Conservation (phyloP, 2,797 vertebrate genomes). For the Sternotherus odoratus region DNA sequence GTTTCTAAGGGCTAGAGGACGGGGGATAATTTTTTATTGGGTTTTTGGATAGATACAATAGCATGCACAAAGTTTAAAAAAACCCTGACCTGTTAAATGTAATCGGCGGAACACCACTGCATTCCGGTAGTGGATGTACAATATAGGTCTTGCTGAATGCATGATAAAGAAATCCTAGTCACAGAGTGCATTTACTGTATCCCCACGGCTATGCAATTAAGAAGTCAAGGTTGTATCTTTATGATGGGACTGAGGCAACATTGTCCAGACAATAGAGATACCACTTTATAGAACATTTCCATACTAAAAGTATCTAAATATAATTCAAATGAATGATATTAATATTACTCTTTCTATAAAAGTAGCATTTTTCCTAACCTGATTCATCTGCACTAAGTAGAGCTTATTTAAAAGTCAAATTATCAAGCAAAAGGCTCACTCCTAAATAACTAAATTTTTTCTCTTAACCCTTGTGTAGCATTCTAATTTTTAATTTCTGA, state of each 20-base stretch:
- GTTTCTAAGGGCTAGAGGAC: background rate
- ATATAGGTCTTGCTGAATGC: background rate
- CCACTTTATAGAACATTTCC: background rate
- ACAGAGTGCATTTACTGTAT: background rate
- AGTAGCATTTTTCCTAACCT: background rate
- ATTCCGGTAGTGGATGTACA: background rate
- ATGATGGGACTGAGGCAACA: background rate
- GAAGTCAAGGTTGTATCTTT: background rate
- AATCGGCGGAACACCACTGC: background rate
- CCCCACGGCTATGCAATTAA: conserved; percentile 27
- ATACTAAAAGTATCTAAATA: background rate
- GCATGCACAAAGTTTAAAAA: background rate
- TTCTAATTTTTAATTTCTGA: background rate
- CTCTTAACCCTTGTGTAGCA: background rate
- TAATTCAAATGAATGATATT: background rate
- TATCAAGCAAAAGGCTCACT: background rate
- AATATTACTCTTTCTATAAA: background rate
- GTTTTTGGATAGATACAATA: conserved; percentile 12
- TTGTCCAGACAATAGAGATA: background rate
- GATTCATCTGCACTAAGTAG: background rate
- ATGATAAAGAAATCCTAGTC: background rate
- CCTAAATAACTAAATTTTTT: background rate
- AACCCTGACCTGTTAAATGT: background rate
- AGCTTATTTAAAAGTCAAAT: background rate
- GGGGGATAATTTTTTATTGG: rapidly evolving